Evolutionary conservation across 2,888 invertebrate species (phyloP).

Genomic region (Dichetophora obliterata): DNA sequence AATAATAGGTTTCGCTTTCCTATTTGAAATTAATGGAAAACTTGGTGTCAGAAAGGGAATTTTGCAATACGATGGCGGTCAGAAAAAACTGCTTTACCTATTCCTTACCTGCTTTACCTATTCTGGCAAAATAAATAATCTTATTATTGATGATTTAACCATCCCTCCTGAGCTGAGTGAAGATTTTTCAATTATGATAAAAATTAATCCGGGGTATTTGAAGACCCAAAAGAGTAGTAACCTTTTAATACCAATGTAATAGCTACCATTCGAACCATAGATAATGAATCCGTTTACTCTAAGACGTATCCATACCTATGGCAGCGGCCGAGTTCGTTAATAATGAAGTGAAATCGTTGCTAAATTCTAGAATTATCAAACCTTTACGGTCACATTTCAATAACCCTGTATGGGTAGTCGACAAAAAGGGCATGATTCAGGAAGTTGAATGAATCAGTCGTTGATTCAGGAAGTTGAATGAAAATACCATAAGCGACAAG

Average conservation of each 20-base stretch:
- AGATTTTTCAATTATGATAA: not conserved
- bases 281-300: too few species aligned
- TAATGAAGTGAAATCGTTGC: too few species aligned
- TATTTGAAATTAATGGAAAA: not conserved
- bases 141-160: not conserved
- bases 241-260: too few species aligned
- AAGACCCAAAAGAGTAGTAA: too few species aligned
- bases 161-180: too few species aligned
- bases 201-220: too few species aligned
- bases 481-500: slow-evolving; percentile 45
- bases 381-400: too few species aligned
- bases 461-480: slow-evolving; percentile 37
- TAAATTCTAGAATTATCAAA: slow-evolving; percentile 32
- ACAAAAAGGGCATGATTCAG: slow-evolving; percentile 25
- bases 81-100: too few species aligned
- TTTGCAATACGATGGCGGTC: not conserved
- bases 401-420: slow-evolving; percentile 36
- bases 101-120: not conserved
- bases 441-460: slow-evolving; percentile 3
- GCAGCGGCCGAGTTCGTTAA: too few species aligned
- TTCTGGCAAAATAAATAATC: not conserved
- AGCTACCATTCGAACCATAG: too few species aligned
- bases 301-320: too few species aligned
- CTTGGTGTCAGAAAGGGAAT: not conserved
- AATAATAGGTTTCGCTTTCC: too few species aligned